Evolutionary conservation across 1,140 invertebrate genomes (phyloP).

Genomic region (Melitaea cinxia): DNA sequence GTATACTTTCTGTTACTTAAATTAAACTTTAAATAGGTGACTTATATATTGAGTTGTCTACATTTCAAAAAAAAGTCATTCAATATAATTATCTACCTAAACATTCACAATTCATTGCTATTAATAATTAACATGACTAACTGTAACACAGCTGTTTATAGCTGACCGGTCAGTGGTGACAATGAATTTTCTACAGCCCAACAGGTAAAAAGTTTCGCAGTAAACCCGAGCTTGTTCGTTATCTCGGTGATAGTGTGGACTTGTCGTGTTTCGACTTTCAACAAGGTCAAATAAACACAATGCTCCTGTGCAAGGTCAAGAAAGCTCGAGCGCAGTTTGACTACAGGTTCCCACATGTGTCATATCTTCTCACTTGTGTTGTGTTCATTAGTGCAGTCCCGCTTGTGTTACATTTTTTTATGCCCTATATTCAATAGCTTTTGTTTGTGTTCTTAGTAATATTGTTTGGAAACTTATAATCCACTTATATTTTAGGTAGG

Average conservation of each 20-base stretch:
- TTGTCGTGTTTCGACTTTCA: constrained; percentile 92
- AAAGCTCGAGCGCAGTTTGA: constrained; percentile 85
- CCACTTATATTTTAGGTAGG: constrained; percentile 12
- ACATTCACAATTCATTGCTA: constrained; percentile 47
- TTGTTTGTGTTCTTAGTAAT: constrained; percentile 17
- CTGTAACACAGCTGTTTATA: constrained; percentile 43
- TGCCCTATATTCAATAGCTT: constrained; percentile 36
- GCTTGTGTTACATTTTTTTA: constrained; percentile 69
- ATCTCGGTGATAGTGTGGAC: constrained; percentile 90
- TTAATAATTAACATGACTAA: constrained; percentile 56
- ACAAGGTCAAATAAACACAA: constrained; percentile 87
- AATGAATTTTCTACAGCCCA: constrained; percentile 83
- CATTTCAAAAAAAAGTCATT: background rate
- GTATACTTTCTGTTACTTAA: too few species aligned
- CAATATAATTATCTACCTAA: constrained; percentile 28
- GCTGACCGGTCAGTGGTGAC: constrained; percentile 50
- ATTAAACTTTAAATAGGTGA: background rate
- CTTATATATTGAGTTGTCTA: background rate
- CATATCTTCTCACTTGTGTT: constrained; percentile 74
- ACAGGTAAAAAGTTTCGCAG: constrained; percentile 91
- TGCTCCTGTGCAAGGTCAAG: constrained; percentile 85
- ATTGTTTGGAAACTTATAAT: constrained; percentile 10
- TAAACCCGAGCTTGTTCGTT: constrained; percentile 90
- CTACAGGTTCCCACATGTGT: constrained; percentile 83
- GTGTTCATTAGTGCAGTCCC: constrained; percentile 74